Percentiles rank a stretch among this genome's conserved stretches.
Evolutionary conservation across 64 coral and sea anemone genomes (phyloP).

Genomic region (Stichodactyla helianthus): DNA sequence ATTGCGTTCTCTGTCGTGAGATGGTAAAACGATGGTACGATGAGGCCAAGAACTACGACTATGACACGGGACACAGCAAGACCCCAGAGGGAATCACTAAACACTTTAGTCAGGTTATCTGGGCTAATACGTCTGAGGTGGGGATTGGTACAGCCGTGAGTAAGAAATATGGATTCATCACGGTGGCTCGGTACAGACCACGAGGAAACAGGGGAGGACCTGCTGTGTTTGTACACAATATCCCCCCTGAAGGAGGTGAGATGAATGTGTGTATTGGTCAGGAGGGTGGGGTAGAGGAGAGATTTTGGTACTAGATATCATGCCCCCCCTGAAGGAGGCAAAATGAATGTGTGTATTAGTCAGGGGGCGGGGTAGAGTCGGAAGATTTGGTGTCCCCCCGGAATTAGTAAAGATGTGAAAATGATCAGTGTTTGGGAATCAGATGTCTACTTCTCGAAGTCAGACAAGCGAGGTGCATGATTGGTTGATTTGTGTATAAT

Average conservation of each 20-base stretch:
- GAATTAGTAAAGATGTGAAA: not conserved
- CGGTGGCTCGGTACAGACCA: conserved; percentile 76
- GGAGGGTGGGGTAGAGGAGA: not conserved
- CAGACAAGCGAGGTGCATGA: too few species aligned
- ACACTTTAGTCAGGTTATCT: conserved; percentile 84
- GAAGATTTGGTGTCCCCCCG: conserved; percentile 43
- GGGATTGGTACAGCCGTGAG: conserved; percentile 83
- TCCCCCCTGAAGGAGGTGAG: conserved; percentile 83
- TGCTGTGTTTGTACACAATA: conserved; percentile 60
- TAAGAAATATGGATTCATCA: conserved; percentile 86
- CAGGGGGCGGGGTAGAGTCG: not conserved
- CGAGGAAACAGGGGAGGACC: conserved; percentile 56
- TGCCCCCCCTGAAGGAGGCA: conserved; percentile 84
- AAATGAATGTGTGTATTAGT: not conserved
- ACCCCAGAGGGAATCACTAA: conserved; percentile 27
- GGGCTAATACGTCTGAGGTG: conserved; percentile 74
- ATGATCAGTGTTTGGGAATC: too few species aligned
- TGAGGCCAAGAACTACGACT: conserved; percentile 74
- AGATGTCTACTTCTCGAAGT: too few species aligned
- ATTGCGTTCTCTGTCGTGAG: conserved; percentile 77
- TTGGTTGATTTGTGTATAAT: too few species aligned
- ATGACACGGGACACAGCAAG: conserved; percentile 56
- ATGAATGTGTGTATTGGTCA: not conserved
- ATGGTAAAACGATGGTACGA: conserved; percentile 92
- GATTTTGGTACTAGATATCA: not conserved